These are phyloP conservation scores for Lophochroa leadbeateri DNA, from an alignment of 2,113 vertebrate genomes.

Conservation along the genomic window DNA sequence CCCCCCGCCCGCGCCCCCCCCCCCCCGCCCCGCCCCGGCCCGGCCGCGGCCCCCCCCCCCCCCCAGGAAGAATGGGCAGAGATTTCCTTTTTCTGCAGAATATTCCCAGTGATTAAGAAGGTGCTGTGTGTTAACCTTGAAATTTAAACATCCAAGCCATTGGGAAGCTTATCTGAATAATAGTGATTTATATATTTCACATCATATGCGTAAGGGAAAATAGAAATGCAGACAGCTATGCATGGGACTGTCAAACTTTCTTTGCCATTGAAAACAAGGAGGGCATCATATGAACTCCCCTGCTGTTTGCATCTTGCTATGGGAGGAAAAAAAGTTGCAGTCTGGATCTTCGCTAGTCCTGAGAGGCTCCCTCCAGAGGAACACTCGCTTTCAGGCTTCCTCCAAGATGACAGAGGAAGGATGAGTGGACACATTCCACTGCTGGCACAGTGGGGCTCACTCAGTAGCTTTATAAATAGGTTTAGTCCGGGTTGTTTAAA, in stretches of 20 bases:
- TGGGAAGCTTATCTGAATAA: neutral
- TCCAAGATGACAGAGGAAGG: neutral
- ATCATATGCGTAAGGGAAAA: neutral
- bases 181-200: neutral
- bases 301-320: neutral
- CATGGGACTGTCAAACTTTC: neutral
- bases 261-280: neutral
- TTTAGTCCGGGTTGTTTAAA: neutral
- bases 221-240: neutral
- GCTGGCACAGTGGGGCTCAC: neutral
- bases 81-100: neutral
- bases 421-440: slow-evolving; percentile 28
- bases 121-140: neutral
- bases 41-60: no score
- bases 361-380: slow-evolving; percentile 57
- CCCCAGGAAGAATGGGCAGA: neutral
- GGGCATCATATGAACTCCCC: neutral
- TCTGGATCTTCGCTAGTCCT: neutral
- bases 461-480: neutral
- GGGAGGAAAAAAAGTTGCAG: slow-evolving; percentile 45
- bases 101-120: neutral
- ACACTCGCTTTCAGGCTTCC: neutral
- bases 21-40: no score
- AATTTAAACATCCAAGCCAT: neutral
- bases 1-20: no score